Conservation (phyloP, 2,113 vertebrate species). For the Conger conger region DNA sequence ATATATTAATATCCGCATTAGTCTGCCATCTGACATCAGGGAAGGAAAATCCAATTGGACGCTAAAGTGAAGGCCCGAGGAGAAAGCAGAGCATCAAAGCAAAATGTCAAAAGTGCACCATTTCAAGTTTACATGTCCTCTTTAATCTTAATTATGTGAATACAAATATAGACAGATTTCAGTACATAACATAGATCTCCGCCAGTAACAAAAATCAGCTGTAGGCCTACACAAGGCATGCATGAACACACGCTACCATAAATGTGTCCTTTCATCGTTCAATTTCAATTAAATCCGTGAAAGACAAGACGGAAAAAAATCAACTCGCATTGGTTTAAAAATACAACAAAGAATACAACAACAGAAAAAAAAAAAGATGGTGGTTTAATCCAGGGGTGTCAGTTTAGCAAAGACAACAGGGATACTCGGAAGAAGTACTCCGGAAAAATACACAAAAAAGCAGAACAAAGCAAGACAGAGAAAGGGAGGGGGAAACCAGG, state of each 20-base stretch:
- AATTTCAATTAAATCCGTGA: constrained; percentile 63
- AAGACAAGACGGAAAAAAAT: constrained; percentile 59
- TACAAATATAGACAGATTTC: constrained; percentile 18
- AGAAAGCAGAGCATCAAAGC: constrained; percentile 16
- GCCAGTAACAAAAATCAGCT: constrained; percentile 25
- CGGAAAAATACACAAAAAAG: constrained; percentile 51
- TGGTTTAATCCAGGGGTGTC: constrained; percentile 64
- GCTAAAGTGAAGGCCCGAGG: constrained; percentile 21
- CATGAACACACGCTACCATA: constrained; percentile 47
- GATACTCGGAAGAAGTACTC: constrained; percentile 58
- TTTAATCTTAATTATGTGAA: constrained; percentile 20
- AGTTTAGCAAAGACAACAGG: constrained; percentile 69
- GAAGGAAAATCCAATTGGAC: constrained; percentile 46
- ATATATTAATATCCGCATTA: constrained; percentile 76
- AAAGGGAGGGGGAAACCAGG: constrained; percentile 44
- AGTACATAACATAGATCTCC: constrained; percentile 2
- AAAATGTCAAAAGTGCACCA: constrained; percentile 43
- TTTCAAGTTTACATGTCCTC: constrained; percentile 48
- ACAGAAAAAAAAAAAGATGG: constrained; percentile 59
- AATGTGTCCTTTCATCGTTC: constrained; percentile 56
- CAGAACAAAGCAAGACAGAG: constrained; percentile 56
- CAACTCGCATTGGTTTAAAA: constrained; percentile 58
- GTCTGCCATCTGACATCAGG: constrained; percentile 68
- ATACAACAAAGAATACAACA: constrained; percentile 62
- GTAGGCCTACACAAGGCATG: constrained; percentile 36